A percentile compares a stretch with the other conserved stretches of the same genome.
These are phyloP conservation scores for Chalcis sispes DNA, from an alignment of 2,888 invertebrate genomes.

Conservation along the genomic window DNA sequence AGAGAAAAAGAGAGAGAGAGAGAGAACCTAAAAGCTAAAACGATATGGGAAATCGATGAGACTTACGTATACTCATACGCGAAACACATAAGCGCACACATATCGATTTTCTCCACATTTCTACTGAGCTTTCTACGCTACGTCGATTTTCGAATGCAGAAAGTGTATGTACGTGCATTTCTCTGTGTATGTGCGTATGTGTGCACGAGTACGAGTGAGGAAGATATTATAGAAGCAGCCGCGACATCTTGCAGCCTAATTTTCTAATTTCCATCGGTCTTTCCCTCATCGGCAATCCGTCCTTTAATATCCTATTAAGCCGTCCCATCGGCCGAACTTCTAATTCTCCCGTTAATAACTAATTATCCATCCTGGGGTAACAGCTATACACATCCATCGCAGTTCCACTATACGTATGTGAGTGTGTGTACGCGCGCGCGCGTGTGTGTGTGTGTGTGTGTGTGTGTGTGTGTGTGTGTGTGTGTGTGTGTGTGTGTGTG, in stretches of 20 bases:
- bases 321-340: slow-evolving; percentile 58
- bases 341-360: slow-evolving; percentile 68
- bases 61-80: background rate
- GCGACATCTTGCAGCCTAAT: slow-evolving; percentile 62
- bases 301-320: slow-evolving; percentile 71
- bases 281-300: slow-evolving; percentile 64
- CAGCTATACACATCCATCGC: too few relatives aligned
- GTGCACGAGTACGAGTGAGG: too few relatives aligned
- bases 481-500: too few relatives aligned
- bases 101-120: slow-evolving; percentile 1
- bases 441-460: too few relatives aligned
- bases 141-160: too few relatives aligned
- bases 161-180: too few relatives aligned
- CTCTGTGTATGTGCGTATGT: too few relatives aligned
- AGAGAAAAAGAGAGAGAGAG: background rate
- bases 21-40: background rate
- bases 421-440: too few relatives aligned
- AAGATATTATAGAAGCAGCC: too few relatives aligned
- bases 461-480: too few relatives aligned
- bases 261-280: slow-evolving; percentile 65
- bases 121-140: background rate
- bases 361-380: slow-evolving; percentile 62
- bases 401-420: too few relatives aligned
- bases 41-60: slow-evolving; percentile 33
- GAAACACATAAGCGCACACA: too few relatives aligned